Evolutionary conservation across 2,797 vertebrate species (phyloP), one percentile per base, ranked within the genome.

Genomic region (Phalloptychus januarius): DNA sequence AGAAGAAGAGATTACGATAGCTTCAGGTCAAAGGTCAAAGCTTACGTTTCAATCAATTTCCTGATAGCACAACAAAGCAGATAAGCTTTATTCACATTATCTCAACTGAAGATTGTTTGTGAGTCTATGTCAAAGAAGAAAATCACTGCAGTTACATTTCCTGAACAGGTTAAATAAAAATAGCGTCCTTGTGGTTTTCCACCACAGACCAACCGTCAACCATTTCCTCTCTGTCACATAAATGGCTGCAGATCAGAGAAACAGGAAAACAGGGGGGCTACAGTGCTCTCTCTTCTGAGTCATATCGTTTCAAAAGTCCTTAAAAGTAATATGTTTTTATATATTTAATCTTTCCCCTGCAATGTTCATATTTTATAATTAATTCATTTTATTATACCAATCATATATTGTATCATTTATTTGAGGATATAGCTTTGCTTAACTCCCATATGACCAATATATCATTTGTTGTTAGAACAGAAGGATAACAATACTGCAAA

Each of bases 21-120:
- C 75, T 69, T 78, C 61, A 76, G 84, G 50, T 16, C 87, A 84
- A 93, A 92, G 91, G 85, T 87, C 82, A 79, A 16, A 50, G 72
- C 67, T n/a, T 20, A 69, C 71, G 72, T 82, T 76, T 81, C 54
- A 89, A 83, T 84, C 79, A 85, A 28, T 70, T 70, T 7, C 71
- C 67, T 76, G 92, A 90, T 85, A 86, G 81, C 77, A 74, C 76
- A 58, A 72, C 74, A 81, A 44, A 85, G 75, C 67, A 83, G 75
- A 70, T 72, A 79, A 18, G 18, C 45, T 75, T 79, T 82, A 89
- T 89, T 82, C 71, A 36, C 75, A 61, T 10, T 5, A 40, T 86
- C 76, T 80, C 48, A 79, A 85, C 67, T 25, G 13, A 72, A 74
- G 85, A 81, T 80, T 40, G 88, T 85, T 71, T 74, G 46, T 25